Conservation (phyloP, 2,888 invertebrate genomes). For the Melanophora roralis region DNA sequence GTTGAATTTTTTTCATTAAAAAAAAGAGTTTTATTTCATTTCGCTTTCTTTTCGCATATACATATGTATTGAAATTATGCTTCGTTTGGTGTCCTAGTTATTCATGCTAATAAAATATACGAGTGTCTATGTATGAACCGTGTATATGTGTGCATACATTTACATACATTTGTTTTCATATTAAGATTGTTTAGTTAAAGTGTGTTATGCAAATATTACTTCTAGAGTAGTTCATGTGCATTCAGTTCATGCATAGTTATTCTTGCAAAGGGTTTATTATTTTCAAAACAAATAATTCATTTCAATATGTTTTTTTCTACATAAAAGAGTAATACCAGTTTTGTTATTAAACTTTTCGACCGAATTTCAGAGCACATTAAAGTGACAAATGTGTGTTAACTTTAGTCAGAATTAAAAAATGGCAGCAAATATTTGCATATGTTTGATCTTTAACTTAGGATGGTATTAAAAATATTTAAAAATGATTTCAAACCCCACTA, state of each 20-base stretch:
- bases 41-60: not conserved
- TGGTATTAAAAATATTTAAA: not conserved
- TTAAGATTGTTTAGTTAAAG: constrained; percentile 56
- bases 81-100: constrained; percentile 57
- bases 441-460: not conserved
- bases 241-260: constrained; percentile 52
- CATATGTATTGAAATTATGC: constrained; percentile 50
- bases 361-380: constrained; percentile 5
- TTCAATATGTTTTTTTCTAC: constrained; percentile 23
- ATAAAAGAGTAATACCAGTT: constrained; percentile 33
- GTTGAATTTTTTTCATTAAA: constrained; percentile 47
- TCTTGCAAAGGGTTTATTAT: constrained; percentile 41
- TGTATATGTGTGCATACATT: constrained; percentile 10
- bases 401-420: constrained; percentile 12
- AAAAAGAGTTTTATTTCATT: constrained; percentile 17
- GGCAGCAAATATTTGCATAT: not conserved
- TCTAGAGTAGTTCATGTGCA: constrained; percentile 61
- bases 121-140: constrained; percentile 16
- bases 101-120: constrained; percentile 54
- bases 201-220: constrained; percentile 62
- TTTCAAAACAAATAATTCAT: constrained; percentile 13
- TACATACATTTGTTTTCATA: constrained; percentile 20
- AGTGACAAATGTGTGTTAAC: constrained; percentile 36
- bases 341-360: constrained; percentile 17
- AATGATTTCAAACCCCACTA: too few species aligned